Evolutionary conservation across 2,113 vertebrate genomes (phyloP).

Genomic region (Hirundichthys speculiger): DNA sequence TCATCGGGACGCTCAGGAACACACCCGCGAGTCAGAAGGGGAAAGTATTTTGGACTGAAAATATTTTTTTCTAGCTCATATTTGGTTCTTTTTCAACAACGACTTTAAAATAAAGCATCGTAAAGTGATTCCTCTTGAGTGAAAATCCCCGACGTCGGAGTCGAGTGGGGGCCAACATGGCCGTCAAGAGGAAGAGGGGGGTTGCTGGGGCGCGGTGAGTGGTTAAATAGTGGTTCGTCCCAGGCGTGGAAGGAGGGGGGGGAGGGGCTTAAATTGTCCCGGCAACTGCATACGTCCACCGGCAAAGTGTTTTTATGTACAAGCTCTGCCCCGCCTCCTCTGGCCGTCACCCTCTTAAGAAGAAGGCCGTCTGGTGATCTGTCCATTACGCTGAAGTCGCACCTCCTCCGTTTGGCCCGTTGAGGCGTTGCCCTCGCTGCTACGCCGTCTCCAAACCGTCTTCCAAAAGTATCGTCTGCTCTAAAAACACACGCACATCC

Average conservation of each 20-base stretch:
- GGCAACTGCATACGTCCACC: constrained; percentile 31
- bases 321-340: constrained; percentile 52
- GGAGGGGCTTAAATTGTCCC: constrained; percentile 36
- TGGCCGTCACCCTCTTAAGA: constrained; percentile 30
- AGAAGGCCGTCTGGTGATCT: constrained; percentile 59
- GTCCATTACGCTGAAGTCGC: constrained; percentile 32
- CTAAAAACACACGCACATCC: background rate
- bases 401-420: constrained; percentile 22
- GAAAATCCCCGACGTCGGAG: constrained; percentile 40
- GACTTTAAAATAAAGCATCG: constrained; percentile 60
- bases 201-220: constrained; percentile 40
- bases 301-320: constrained; percentile 55
- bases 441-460: constrained; percentile 27
- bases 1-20: constrained; percentile 44
- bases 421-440: constrained; percentile 23
- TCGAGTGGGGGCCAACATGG: constrained; percentile 35
- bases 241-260: constrained; percentile 23
- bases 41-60: constrained; percentile 54
- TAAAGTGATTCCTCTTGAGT: constrained; percentile 50
- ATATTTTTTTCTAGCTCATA: constrained; percentile 52
- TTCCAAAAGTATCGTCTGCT: constrained; percentile 22
- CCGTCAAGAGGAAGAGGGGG: constrained; percentile 25
- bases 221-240: constrained; percentile 72
- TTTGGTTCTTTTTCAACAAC: constrained; percentile 70
- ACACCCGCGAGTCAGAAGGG: constrained; percentile 47